A percentile compares a stretch with the other conserved stretches of the same genome.
These are phyloP conservation scores for Delia radicum DNA, from an alignment of 1,140 invertebrate genomes.

Conservation along the genomic window DNA sequence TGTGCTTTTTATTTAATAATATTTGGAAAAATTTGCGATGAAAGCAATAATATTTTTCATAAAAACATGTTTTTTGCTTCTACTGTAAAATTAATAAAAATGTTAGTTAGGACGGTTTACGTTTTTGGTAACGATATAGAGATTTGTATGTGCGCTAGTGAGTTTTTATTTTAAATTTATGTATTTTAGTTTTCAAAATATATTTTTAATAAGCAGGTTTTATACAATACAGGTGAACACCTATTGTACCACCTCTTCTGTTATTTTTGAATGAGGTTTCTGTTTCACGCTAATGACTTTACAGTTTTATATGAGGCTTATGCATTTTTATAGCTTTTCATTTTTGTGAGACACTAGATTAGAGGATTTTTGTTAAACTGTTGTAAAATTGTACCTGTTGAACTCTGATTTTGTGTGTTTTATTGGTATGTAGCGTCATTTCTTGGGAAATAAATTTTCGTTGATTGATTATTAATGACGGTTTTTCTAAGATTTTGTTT, in stretches of 20 bases:
- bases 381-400: conserved; percentile 9
- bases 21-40: no score
- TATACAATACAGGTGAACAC: not conserved
- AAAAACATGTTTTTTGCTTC: no score
- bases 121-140: no score
- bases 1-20: no score
- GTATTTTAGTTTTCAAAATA: conserved; percentile 1
- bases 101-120: no score
- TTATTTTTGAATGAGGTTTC: conserved; percentile 7
- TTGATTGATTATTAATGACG: conserved; percentile 27
- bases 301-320: conserved; percentile 13
- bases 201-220: conserved; percentile 13
- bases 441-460: not conserved
- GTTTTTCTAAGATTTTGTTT: conserved; percentile 21
- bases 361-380: not conserved
- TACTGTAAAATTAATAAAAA: no score
- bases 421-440: conserved; percentile 11
- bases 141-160: not conserved
- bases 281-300: conserved; percentile 33
- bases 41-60: no score
- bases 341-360: not conserved
- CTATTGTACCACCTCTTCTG: not conserved
- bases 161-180: not conserved
- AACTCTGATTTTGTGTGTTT: not conserved
- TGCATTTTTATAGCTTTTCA: conserved; percentile 1